A percentile compares a stretch with the other conserved stretches of the same genome.
Evolutionary conservation across 2,113 vertebrate species (phyloP).

Genomic region (Ceyx melanurus): DNA sequence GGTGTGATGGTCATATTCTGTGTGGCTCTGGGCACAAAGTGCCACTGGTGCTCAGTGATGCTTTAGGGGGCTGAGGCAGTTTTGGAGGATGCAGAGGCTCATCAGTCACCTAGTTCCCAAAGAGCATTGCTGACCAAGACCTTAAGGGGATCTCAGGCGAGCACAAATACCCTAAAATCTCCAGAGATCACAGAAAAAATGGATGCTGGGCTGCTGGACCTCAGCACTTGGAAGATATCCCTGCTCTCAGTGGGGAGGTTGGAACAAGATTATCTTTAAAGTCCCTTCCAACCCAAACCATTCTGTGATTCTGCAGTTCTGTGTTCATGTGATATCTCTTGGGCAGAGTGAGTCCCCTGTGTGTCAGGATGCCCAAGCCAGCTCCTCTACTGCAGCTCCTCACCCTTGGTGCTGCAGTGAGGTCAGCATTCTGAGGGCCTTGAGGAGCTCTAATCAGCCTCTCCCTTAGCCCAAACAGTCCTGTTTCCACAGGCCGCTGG

Average conservation of each 20-base stretch:
- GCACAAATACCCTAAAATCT: neutral
- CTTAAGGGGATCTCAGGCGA: neutral
- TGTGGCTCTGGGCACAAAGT: neutral
- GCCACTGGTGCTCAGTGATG: neutral
- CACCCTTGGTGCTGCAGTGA: neutral
- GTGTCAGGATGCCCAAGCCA: rapidly evolving
- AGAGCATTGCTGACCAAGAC: neutral
- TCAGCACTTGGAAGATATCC: neutral
- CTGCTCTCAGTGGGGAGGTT: neutral
- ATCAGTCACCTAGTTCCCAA: neutral
- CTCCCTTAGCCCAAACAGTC: slow-evolving; percentile 31
- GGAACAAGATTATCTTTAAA: neutral
- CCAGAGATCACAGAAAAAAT: neutral
- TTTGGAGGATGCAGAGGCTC: neutral
- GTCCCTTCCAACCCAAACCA: neutral
- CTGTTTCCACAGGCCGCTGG: rapidly evolving
- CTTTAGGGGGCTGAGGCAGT: neutral
- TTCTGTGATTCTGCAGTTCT: neutral
- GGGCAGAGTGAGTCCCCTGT: neutral
- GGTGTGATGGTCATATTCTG: neutral
- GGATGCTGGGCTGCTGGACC: neutral
- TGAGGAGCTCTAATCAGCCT: neutral
- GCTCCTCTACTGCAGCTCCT: neutral
- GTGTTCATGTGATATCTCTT: neutral
- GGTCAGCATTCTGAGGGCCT: neutral